Evolutionary conservation across 2,113 vertebrate species (phyloP), one percentile per base, ranked within the genome.

Genomic region (Vimba vimba): DNA sequence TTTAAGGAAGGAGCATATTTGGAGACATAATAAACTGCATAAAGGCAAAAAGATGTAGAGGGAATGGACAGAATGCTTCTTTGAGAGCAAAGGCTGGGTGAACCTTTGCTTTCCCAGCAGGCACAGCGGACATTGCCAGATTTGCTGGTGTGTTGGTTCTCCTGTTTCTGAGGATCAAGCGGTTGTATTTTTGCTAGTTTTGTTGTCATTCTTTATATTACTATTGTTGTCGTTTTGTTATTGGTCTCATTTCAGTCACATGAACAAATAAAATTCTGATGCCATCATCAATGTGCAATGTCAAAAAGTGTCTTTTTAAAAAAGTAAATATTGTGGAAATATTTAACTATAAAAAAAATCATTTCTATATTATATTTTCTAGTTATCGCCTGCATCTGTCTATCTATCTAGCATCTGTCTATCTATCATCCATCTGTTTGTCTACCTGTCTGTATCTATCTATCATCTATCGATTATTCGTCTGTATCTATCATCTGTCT

Each of bases 1-100:
- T 76, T 86, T 98, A 86, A 94, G 97, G 6, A 99, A 97, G 87
- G 94, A 96, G 62, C 95, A 96, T 89, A 97, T 96, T 0, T 97
- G 95, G 96, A 95, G 95, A 1, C 83, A 83, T 85, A 98, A 98
- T 93, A 96, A 11, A 86, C 85, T 97, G 45, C 93, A 93, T 81
- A 97, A 95, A 93, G 91, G 94, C 90, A 96, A 90, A 91, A 96
- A 93, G 87, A 84, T 97, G 23, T 98, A 1, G 82, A 45, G 45
- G 12, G 39, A 8, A 66, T 7, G 25, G 33, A 59, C 71, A 43
- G n/a, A 60, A 43, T 43, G 43, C 19, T 17, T 33, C 33, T 59
- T 25, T 52, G 15, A 13, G 43, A 10, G 39, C 25, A 64, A 17
- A 11, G 27, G 9, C 33, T 78, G 4, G 25, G 9, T 45, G 47